These are phyloP conservation scores for Alcedo atthis DNA, from an alignment of 2,797 vertebrate species.

Conservation along the genomic window DNA sequence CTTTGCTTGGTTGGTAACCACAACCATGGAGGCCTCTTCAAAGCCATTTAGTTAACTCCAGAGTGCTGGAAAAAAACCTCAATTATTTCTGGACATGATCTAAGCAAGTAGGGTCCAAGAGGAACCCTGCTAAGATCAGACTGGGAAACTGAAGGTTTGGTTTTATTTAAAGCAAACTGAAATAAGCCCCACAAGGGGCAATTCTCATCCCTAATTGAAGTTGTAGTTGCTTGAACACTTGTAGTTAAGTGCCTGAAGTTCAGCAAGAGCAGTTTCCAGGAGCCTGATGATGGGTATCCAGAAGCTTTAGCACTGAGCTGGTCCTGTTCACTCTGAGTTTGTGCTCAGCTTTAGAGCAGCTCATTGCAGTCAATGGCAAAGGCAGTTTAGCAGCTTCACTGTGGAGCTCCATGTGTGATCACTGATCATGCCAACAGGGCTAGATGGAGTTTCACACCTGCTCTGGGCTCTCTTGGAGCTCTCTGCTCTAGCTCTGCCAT, in stretches of 20 bases:
- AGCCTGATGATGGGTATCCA: not conserved
- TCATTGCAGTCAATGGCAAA: not conserved
- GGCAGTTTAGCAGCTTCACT: not conserved
- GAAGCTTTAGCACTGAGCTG: not conserved
- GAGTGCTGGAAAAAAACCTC: not conserved
- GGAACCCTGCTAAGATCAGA: not conserved
- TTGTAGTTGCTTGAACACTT: not conserved
- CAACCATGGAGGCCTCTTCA: fast-evolving
- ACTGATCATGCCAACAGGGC: not conserved
- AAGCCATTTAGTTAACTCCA: not conserved
- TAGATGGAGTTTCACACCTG: not conserved
- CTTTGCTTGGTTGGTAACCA: not conserved
- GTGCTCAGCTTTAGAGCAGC: not conserved
- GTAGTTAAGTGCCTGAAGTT: not conserved
- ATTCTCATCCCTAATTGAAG: not conserved
- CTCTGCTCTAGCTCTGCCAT: not conserved
- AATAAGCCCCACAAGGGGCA: not conserved
- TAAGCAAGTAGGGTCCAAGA: not conserved
- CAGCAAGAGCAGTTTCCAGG: not conserved
- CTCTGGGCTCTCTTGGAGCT: not conserved
- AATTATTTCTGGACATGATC: not conserved
- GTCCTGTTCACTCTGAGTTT: not conserved
- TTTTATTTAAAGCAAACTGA: not conserved
- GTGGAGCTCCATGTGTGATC: not conserved
- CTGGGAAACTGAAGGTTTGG: not conserved